Evolutionary conservation across 92 coral and sea anemone species (phyloP).

Genomic region (Porites cylindrica): DNA sequence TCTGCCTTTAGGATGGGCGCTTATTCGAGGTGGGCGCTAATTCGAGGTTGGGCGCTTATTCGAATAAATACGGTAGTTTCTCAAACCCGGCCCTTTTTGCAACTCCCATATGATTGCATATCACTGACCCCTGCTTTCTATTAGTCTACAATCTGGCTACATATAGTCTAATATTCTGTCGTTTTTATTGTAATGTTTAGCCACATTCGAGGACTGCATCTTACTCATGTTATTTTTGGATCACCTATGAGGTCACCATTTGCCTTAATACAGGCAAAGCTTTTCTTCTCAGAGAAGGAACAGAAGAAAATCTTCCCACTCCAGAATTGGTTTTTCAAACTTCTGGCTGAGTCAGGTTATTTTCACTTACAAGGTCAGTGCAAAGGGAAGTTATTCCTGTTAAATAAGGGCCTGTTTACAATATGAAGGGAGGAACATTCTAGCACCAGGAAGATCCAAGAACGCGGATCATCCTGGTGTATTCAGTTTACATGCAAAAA

Average conservation of each 20-base stretch:
- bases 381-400: no score
- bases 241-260: conserved; percentile 73
- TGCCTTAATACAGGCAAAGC: conserved; percentile 70
- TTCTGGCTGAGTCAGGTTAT: conserved; percentile 78
- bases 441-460: no score
- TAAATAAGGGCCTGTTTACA: no score
- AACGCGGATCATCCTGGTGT: no score
- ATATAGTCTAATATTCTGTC: not conserved
- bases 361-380: conserved; percentile 84
- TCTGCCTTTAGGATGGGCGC: no score
- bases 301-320: conserved; percentile 75
- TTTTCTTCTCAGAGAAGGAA: conserved; percentile 75
- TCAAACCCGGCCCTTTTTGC: no score
- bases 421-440: no score
- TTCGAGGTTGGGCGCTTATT: no score
- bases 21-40: no score
- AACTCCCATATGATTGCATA: no score
- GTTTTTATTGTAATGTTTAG: conserved; percentile 2
- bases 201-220: conserved; percentile 82
- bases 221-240: conserved; percentile 53
- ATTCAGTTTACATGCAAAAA: no score
- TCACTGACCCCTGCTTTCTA: not conserved
- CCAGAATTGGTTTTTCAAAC: conserved; percentile 44
- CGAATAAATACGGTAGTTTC: no score
- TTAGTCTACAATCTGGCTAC: not conserved